Evolutionary conservation across 1,140 invertebrate genomes (phyloP), one percentile per base, ranked within the genome.

Genomic region (Lineus longissimus): DNA sequence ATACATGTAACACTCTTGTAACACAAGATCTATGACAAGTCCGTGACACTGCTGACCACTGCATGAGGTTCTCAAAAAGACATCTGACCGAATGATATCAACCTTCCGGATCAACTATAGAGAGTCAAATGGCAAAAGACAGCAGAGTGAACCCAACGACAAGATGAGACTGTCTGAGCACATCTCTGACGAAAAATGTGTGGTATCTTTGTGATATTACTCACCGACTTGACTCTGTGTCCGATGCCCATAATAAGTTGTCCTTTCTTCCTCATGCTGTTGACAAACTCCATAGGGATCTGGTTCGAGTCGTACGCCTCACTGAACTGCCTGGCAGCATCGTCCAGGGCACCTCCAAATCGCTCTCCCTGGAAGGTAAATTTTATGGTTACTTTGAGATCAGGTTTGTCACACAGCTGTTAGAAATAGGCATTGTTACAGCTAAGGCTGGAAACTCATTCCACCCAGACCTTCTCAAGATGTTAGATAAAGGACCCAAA

Each of bases 221-320:
- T 84, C 76, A 89, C 86, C 0, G 95, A 98, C 83, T 99, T 99
- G 7, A 99, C 92, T 65, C 97, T 87, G 83, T 98, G 93, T 30
- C 95, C 97, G 76, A 99, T 99, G 45, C 97, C 97, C 94, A 99
- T 97, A 70, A 99, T 99, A 2, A 98, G 88, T 81, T 97, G 89
- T 0, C 97, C 97, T 77, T 96, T 91, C 73, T 97, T 97, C 45
- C 96, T 85, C 87, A 97, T 98, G 68, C 91, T 88, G 79, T 98
- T 99, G 7, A 99, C 97, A 85, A 99, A 99, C 78, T 99, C 95
- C 87, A 97, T 95, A 6, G 97, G 96, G 79, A 94, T 93, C 67
- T 94, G 85, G 22, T 94, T 94, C 58, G 88, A 87, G 79, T 98
- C 95, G 77, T 95, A 94, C 0, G 95, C 97, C 72, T 96, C 93